phyloP scores from a whole-genome alignment of 2,797 vertebrate genomes.

The Euphonia xanthogaster region DNA sequence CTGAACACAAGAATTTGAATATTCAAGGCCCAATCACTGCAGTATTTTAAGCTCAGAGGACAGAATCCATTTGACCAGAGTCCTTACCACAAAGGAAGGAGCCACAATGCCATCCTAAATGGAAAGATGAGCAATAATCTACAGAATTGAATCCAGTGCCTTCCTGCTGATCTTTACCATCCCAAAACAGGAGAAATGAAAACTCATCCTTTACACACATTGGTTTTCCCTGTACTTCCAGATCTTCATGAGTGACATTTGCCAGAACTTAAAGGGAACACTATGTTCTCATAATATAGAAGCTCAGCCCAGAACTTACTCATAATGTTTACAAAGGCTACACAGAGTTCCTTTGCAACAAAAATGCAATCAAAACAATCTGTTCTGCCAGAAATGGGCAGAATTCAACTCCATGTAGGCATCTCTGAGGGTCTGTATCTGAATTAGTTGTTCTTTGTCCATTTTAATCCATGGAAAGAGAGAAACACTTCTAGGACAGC shows the following conservation, averaged over 20 bases:
- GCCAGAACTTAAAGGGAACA: background rate
- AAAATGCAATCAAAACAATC: background rate
- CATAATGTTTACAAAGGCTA: background rate
- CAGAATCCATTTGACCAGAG: background rate
- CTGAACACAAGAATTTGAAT: background rate
- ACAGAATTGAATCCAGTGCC: background rate
- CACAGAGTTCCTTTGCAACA: background rate
- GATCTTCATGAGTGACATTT: background rate
- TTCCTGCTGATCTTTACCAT: background rate
- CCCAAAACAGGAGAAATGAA: background rate
- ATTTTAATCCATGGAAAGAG: background rate
- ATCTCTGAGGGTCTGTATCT: background rate
- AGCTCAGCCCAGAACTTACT: slow-evolving; percentile 12
- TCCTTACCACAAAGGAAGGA: background rate
- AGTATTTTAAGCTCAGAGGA: background rate
- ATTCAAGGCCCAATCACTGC: background rate
- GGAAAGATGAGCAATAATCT: background rate
- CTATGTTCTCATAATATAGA: background rate
- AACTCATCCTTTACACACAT: background rate
- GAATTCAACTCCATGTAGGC: background rate
- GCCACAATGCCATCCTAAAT: background rate
- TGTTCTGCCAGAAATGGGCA: background rate
- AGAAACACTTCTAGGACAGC: background rate
- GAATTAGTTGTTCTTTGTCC: background rate
- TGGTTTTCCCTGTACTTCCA: background rate